phyloP scores from a whole-genome alignment of 2,797 vertebrate genomes.

The Eptatretus atami region DNA sequence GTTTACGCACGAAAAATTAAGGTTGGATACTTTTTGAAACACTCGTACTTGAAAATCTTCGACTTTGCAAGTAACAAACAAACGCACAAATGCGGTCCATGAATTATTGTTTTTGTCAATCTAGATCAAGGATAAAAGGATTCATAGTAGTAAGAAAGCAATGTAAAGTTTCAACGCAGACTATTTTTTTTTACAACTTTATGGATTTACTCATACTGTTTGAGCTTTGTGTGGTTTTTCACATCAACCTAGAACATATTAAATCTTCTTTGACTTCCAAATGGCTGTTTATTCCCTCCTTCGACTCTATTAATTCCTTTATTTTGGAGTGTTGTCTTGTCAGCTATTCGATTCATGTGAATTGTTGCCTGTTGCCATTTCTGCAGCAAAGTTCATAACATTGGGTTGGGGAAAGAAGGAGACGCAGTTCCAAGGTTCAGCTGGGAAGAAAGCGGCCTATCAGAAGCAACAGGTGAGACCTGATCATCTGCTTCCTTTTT shows the following conservation, averaged over 20 bases:
- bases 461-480: slow-evolving; percentile 22
- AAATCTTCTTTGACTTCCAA: neutral
- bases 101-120: too few species aligned
- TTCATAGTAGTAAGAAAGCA: neutral
- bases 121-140: neutral
- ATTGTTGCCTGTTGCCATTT: slow-evolving; percentile 8
- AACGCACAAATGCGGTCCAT: too few species aligned
- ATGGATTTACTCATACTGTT: neutral
- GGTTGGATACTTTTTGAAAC: too few species aligned
- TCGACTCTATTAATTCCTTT: too few species aligned
- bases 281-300: too few species aligned
- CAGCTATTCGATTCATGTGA: too few species aligned
- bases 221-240: neutral
- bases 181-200: neutral
- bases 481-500: too few species aligned
- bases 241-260: neutral
- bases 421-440: slow-evolving; percentile 83
- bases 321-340: slow-evolving; percentile 9
- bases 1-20: too few species aligned
- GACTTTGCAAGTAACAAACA: too few species aligned
- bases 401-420: slow-evolving; percentile 95
- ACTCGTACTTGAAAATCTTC: too few species aligned
- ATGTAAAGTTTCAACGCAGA: neutral
- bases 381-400: slow-evolving; percentile 47
- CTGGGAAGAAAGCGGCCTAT: slow-evolving; percentile 54